Conservation (phyloP, 2,888 invertebrate genomes). For the Pollenia labialis region DNA sequence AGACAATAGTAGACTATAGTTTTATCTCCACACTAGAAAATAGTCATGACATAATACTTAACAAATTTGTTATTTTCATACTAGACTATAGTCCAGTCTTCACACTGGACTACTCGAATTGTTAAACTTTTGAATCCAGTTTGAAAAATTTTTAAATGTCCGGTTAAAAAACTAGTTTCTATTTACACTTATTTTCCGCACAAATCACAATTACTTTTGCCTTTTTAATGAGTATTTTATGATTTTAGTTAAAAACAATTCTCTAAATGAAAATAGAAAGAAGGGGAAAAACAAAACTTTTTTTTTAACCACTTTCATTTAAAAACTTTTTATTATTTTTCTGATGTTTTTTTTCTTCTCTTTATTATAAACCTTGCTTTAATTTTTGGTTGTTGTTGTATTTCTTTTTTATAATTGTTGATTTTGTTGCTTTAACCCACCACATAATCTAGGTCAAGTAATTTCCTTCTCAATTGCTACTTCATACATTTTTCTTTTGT, state of each 20-base stretch:
- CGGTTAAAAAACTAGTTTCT: too few relatives aligned
- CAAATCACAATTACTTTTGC: background rate
- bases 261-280: constrained; percentile 1
- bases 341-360: background rate
- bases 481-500: constrained; percentile 5
- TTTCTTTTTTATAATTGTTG: background rate
- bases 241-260: constrained; percentile 12
- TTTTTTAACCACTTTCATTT: constrained; percentile 41
- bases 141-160: too few relatives aligned
- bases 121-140: too few relatives aligned
- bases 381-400: constrained; percentile 45
- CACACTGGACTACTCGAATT: background rate
- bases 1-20: too few relatives aligned
- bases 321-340: constrained; percentile 39
- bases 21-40: too few relatives aligned
- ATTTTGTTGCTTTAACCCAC: constrained; percentile 45
- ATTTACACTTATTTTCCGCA: background rate
- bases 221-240: background rate
- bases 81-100: background rate
- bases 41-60: too few relatives aligned
- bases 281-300: constrained; percentile 12
- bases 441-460: constrained; percentile 79
- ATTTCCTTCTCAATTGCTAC: constrained; percentile 77
- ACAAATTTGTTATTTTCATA: too few relatives aligned
- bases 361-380: constrained; percentile 37